These are phyloP conservation scores for Ephestia elutella DNA, from an alignment of 1,140 invertebrate species.

Conservation along the genomic window DNA sequence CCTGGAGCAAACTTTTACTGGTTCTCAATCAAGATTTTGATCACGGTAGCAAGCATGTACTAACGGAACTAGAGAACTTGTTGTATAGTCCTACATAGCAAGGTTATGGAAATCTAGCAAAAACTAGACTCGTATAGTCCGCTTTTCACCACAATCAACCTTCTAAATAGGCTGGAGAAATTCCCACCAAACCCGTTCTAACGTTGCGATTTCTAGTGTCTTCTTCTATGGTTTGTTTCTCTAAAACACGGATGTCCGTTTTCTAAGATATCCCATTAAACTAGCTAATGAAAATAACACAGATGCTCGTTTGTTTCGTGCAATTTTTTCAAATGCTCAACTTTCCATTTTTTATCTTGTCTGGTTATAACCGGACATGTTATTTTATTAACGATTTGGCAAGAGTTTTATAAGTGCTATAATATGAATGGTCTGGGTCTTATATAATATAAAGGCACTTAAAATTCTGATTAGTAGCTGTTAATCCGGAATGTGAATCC, in stretches of 20 bases:
- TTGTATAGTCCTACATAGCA: constrained; percentile 48
- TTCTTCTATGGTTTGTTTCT: constrained; percentile 28
- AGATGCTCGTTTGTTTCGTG: neutral
- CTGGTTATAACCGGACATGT: constrained; percentile 30
- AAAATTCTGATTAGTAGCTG: too few relatives aligned
- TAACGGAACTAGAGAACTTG: constrained; percentile 56
- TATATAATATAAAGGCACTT: neutral
- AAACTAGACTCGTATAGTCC: constrained; percentile 50
- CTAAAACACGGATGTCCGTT: constrained; percentile 30
- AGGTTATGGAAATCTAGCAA: constrained; percentile 49
- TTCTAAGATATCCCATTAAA: constrained; percentile 1
- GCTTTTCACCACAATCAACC: constrained; percentile 62
- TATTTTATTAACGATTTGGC: constrained; percentile 31
- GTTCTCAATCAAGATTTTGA: constrained; percentile 42
- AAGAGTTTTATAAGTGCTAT: constrained; percentile 27
- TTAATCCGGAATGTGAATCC: too few relatives aligned
- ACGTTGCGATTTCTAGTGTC: constrained; percentile 41
- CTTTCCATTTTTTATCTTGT: constrained; percentile 29
- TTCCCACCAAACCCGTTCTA: constrained; percentile 37
- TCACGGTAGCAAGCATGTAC: constrained; percentile 21
- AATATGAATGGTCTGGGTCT: constrained; percentile 21
- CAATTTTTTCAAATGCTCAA: neutral
- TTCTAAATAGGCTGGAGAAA: constrained; percentile 64
- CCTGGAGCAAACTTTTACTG: constrained; percentile 63
- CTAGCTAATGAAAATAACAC: neutral